Conservation (phyloP, 92 coral and sea anemone genomes). For the Virgularia gustaviana region DNA sequence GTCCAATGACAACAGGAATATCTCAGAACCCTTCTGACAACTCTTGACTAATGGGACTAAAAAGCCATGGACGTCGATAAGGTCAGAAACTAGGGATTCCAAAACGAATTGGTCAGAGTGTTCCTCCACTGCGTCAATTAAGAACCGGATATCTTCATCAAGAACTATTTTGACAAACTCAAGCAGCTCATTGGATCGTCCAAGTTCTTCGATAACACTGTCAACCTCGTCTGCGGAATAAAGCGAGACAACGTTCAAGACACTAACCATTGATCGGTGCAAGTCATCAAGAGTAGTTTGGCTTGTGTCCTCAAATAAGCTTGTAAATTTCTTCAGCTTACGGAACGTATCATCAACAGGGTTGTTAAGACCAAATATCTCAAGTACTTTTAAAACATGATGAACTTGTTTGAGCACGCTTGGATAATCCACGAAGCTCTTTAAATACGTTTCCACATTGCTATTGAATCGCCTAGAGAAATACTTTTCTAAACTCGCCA, state of each 20-base stretch:
- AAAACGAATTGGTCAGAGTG: slow-evolving; percentile 93
- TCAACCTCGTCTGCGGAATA: slow-evolving; percentile 54
- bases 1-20: not conserved
- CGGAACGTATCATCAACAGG: not conserved
- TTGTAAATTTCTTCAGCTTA: slow-evolving; percentile 33
- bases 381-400: slow-evolving; percentile 40
- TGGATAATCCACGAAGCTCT: slow-evolving; percentile 49
- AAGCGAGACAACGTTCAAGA: slow-evolving; percentile 37
- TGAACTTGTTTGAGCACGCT: slow-evolving; percentile 45
- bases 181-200: slow-evolving; percentile 62
- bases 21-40: slow-evolving; percentile 53
- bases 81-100: slow-evolving; percentile 83
- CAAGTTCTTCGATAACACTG: slow-evolving; percentile 56
- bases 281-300: slow-evolving; percentile 23
- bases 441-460: slow-evolving; percentile 11
- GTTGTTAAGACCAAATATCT: slow-evolving; percentile 52
- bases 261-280: slow-evolving; percentile 31
- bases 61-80: slow-evolving; percentile 88
- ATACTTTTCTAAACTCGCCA: slow-evolving; percentile 35
- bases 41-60: slow-evolving; percentile 54
- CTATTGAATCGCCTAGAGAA: slow-evolving; percentile 15
- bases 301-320: not conserved
- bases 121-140: slow-evolving; percentile 95
- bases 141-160: slow-evolving; percentile 78
- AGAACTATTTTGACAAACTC: slow-evolving; percentile 69